Evolutionary conservation across 2,888 invertebrate genomes (phyloP).

Genomic region (Caenorhabditis japonica): DNA sequence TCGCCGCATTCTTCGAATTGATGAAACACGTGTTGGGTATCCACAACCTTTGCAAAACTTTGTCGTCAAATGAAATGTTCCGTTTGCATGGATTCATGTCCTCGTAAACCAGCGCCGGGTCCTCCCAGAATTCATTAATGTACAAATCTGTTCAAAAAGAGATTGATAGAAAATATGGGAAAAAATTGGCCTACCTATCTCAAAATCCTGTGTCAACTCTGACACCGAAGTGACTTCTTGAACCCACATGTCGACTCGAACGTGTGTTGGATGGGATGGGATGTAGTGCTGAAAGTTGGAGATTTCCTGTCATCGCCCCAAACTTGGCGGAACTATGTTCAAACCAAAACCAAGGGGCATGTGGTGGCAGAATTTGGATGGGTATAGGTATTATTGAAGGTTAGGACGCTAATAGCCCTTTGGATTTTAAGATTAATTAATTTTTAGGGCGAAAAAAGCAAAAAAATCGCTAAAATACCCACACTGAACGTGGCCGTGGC

Average conservation of each 20-base stretch:
- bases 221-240: constrained; percentile 77
- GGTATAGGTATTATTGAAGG: too few relatives aligned
- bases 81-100: constrained; percentile 77
- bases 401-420: too few relatives aligned
- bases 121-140: constrained; percentile 77
- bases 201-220: constrained; percentile 77
- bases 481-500: too few relatives aligned
- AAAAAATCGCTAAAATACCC: too few relatives aligned
- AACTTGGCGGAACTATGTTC: too few relatives aligned
- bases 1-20: constrained; percentile 76
- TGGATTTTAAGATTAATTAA: too few relatives aligned
- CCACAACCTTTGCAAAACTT: constrained; percentile 74
- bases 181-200: constrained; percentile 72
- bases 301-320: neutral
- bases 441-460: too few relatives aligned
- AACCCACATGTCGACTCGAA: constrained; percentile 77
- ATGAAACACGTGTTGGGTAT: constrained; percentile 76
- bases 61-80: constrained; percentile 77
- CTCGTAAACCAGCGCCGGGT: constrained; percentile 74
- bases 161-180: neutral
- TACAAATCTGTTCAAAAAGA: constrained; percentile 70
- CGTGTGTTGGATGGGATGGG: constrained; percentile 75
- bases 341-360: too few relatives aligned
- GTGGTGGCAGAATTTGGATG: too few relatives aligned
- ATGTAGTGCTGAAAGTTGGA: constrained; percentile 73